Base-by-base conservation (phyloP, 2,113 vertebrate species). In the Trachemys scripta region DNA sequence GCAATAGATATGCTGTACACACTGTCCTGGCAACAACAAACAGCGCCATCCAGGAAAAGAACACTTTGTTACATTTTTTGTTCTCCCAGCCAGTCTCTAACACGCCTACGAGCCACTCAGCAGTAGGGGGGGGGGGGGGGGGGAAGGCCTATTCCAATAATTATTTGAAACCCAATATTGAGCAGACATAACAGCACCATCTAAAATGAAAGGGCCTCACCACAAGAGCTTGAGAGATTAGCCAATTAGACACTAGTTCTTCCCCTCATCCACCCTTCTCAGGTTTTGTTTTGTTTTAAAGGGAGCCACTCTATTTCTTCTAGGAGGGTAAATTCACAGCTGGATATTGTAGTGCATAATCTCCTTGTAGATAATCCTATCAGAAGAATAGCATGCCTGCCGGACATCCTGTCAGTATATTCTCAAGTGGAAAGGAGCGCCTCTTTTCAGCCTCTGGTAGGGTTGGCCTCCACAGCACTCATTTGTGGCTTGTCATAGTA, bases 321-420 rank as follows among this genome's bases (percentile, higher is more conserved):
- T 82, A 84, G 25, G 54, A 88, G 31, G 25, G 56, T 90, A 84
- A 84, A 90, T 78, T 90, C 53, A 79, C n/a, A 90, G 72, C 72
- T 24, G 84, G 82, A 80, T 79, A 35, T 90, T 75, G 53, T 85
- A 76, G 89, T 27, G n/a, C 56, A 80, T 90, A 90, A 90, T 85
- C 82, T 84, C 79, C 80, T 85, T 90, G 84, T n/a, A 45, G 56
- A 85, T 85, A 85, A 90, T 90, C 89, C 82, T 84, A 51, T 90
- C 82, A 85, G 84, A 90, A 79, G 35, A 90, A 54, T 29, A 85
- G 82, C n/a, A 62, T 79, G 89, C 72, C 89, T 84, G 69, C 72
- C 11, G 79, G 72, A 80, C 89, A 90, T 80, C 72, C 79, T 80
- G 54, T 65, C 72, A 90, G 79, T 65, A 84, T 79, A 84, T 79